Percentiles rank a stretch among this genome's conserved stretches.
These are phyloP conservation scores for Penaeus monodon DNA, from an alignment of 2,888 invertebrate species.

Conservation along the genomic window DNA sequence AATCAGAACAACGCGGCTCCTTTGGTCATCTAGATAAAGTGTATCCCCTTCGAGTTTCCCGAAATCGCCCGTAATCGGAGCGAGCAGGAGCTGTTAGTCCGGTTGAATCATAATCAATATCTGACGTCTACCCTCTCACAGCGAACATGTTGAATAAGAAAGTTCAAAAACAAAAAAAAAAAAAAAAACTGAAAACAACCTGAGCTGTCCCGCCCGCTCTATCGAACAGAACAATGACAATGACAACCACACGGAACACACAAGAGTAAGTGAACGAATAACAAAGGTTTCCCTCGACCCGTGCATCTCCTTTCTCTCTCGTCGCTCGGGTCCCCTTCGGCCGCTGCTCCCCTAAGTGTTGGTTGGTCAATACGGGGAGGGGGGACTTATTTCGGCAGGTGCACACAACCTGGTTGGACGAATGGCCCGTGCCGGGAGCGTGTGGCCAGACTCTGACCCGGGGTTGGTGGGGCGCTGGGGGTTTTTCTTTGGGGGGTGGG, in stretches of 20 bases:
- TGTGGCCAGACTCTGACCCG: no score
- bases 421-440: no score
- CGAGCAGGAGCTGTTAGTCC: slow-evolving; percentile 19
- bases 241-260: slow-evolving; percentile 55
- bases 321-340: background rate
- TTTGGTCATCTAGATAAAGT: slow-evolving; percentile 9
- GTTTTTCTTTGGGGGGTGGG: no score
- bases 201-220: slow-evolving; percentile 61
- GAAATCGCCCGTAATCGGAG: slow-evolving; percentile 10
- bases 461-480: no score
- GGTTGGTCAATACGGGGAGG: no score
- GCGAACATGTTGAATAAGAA: slow-evolving; percentile 63
- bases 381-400: no score
- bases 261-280: slow-evolving; percentile 54
- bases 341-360: background rate
- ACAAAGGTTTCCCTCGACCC: no score
- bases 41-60: slow-evolving; percentile 5
- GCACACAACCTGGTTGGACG: no score
- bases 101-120: slow-evolving; percentile 41
- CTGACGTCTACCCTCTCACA: slow-evolving; percentile 34
- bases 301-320: no score
- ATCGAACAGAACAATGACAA: slow-evolving; percentile 63
- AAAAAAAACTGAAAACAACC: no score
- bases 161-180: no score
- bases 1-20: slow-evolving; percentile 5